Evolutionary conservation across 2,797 vertebrate species (phyloP).

Genomic region (Alauda arvensis): DNA sequence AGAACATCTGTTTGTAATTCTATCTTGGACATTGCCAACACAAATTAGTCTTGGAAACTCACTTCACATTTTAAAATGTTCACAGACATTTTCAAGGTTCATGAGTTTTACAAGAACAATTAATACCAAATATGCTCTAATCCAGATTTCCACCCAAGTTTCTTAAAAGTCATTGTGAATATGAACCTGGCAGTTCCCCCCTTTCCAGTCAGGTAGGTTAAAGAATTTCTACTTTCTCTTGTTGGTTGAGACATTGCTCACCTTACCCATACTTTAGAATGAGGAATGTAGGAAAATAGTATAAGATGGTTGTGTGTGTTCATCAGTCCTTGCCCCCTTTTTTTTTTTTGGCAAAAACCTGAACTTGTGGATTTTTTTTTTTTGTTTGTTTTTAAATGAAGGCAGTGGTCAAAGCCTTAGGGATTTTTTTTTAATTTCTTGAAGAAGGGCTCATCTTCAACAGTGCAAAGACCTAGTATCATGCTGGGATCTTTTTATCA

Average conservation of each 20-base stretch:
- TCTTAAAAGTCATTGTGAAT: background rate
- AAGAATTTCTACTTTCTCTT: background rate
- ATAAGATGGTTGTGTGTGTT: background rate
- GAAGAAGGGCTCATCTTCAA: background rate
- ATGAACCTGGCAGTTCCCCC: background rate
- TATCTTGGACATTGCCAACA: background rate
- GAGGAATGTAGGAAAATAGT: background rate
- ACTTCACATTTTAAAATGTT: background rate
- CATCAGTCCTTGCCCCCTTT: background rate
- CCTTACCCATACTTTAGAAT: background rate
- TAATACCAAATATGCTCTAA: background rate
- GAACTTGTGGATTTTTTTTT: too few species aligned
- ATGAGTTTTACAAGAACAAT: background rate
- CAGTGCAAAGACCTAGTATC: background rate
- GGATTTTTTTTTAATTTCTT: background rate
- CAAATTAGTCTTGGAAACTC: constrained; percentile 8
- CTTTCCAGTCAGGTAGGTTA: background rate
- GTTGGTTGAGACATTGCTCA: background rate
- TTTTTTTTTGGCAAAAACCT: accelerated
- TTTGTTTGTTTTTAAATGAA: background rate
- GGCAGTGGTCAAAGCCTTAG: background rate
- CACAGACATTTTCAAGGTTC: background rate
- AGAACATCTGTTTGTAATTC: constrained; percentile 35
- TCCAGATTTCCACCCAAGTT: background rate
- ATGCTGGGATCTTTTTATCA: background rate